Conservation (phyloP, 2,888 invertebrate genomes). For the Ornithoptera alexandrae region DNA sequence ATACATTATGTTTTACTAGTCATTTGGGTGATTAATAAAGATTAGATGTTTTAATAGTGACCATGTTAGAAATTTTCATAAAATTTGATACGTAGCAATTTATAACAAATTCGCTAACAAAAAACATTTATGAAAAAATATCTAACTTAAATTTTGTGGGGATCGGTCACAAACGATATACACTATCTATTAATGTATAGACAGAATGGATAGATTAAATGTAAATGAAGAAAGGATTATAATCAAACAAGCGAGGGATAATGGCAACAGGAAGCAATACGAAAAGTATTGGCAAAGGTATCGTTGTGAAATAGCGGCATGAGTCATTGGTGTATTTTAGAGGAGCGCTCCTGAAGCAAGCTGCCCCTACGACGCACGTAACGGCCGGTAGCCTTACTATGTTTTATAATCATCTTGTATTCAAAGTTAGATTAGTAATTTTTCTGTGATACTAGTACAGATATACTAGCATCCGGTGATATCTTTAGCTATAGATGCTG, state of each 20-base stretch:
- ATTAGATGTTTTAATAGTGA: no score
- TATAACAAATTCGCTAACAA: no score
- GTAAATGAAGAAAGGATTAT: conserved; percentile 1
- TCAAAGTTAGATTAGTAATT: neutral
- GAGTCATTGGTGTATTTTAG: conserved; percentile 72
- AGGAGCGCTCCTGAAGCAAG: conserved; percentile 38
- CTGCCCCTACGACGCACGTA: conserved; percentile 29
- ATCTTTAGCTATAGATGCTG: neutral
- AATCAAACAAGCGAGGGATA: conserved; percentile 30
- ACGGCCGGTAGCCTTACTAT: conserved; percentile 6
- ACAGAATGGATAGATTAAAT: neutral
- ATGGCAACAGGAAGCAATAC: conserved; percentile 73
- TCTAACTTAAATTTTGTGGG: no score
- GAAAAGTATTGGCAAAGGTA: conserved; percentile 75
- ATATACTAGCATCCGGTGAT: no score
- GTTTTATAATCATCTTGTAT: conserved; percentile 10
- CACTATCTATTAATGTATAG: neutral
- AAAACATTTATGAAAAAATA: no score
- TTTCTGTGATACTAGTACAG: no score
- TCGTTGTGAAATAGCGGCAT: conserved; percentile 68
- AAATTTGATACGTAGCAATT: no score
- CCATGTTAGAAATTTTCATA: no score
- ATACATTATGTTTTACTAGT: no score
- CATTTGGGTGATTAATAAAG: no score
- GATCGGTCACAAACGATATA: neutral